These are phyloP conservation scores for Epicampocera succincta DNA, from an alignment of 2,888 invertebrate species.

Conservation along the genomic window DNA sequence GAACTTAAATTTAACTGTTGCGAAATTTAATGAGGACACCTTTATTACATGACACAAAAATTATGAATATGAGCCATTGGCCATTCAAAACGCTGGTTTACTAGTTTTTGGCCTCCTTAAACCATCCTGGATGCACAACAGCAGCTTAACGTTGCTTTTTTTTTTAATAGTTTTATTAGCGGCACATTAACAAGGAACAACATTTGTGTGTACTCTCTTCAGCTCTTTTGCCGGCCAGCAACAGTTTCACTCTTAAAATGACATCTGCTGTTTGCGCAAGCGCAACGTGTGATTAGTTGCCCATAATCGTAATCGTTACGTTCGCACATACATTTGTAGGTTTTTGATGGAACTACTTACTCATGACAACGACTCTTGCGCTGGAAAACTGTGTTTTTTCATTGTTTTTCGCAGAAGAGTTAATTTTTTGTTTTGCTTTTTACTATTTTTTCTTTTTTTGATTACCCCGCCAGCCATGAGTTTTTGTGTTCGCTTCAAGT, in stretches of 20 bases:
- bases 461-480: conserved; percentile 45
- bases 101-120: conserved; percentile 12
- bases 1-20: no score
- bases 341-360: neutral
- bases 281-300: conserved; percentile 50
- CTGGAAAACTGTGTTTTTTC: conserved; percentile 13
- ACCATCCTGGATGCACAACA: neutral
- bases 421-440: conserved; percentile 14
- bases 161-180: conserved; percentile 5
- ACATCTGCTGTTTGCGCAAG: conserved; percentile 66
- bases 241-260: conserved; percentile 14
- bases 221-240: conserved; percentile 37
- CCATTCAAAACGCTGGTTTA: conserved; percentile 17
- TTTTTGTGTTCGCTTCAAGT: conserved; percentile 13
- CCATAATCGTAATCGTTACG: no score
- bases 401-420: conserved; percentile 26
- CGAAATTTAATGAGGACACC: conserved; percentile 19
- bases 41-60: conserved; percentile 21
- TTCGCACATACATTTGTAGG: neutral
- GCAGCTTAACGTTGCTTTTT: neutral
- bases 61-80: neutral
- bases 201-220: no score
- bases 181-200: neutral
- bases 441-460: neutral
- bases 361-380: conserved; percentile 3